Base-by-base conservation (phyloP, 2,888 invertebrate species). In the Noctua fimbriata region DNA sequence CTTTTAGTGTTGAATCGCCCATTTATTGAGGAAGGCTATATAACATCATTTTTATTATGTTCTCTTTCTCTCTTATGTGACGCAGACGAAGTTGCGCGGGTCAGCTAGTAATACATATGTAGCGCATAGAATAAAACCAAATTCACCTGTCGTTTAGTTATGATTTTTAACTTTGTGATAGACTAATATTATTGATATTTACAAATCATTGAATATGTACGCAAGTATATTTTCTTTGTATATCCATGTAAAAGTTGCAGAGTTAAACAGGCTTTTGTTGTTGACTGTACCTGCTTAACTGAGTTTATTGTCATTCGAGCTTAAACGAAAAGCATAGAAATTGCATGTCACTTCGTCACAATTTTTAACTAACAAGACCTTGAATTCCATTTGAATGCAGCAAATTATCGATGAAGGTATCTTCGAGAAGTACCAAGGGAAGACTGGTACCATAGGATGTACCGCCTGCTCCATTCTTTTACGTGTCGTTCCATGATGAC, bases 371-470 rank as follows among this genome's bases (percentile, higher is more conserved):
- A 69, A 6, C 32, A 47, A 55, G 66, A 47, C 81, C 70, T 81
- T 75, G 69, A 71, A 70, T 36, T 44, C n/a, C 44, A 67, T 47
- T 67, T 44, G n/a, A 49, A 60, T 32, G 24, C 41, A 24, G 14
- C 3, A 52, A 41, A 70, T 66, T 67, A 67, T 44, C 16, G 58
- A 10, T 60, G 36, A 55, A 32, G 41, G 63, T 52, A 70, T n/a
- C 41, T 73, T 58, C 52, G 14, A 58, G 18, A 21, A 47, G 80
- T 82, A 82, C 70, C 76, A 75, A 47, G 14, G 21, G n/a, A 32
- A 81, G 47, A 49, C 69, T 81, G 73, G 74, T 73, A 69, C 72
- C 18, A 47, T 1, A 49, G 32, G 24, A 36, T 14, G 6, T 16
- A 63, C 32, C 21, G 16, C n/a, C 7, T 44, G 41, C n/a, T 7